A percentile compares a stretch with the other conserved stretches of the same genome.
phyloP scores from a whole-genome alignment of 1,140 invertebrate genomes.

The Rhynchophorus ferrugineus region DNA sequence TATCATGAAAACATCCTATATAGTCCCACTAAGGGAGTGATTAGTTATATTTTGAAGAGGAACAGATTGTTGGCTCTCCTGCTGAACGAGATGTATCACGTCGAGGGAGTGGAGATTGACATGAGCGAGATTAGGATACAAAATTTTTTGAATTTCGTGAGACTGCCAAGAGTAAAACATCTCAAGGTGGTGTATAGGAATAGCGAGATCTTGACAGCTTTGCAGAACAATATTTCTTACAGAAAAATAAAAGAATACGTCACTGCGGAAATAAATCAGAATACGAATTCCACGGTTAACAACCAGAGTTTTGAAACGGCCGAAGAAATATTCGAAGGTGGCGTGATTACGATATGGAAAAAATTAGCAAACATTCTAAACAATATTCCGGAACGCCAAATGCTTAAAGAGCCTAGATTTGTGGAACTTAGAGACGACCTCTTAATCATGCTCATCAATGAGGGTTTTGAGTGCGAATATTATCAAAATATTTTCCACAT shows the following conservation, averaged over 20 bases:
- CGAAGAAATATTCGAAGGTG: slow-evolving; percentile 39
- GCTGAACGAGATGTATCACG: slow-evolving; percentile 44
- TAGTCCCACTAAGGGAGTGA: slow-evolving; percentile 36
- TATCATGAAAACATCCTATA: slow-evolving; percentile 30
- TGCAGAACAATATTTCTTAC: slow-evolving; percentile 39
- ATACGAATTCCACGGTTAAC: slow-evolving; percentile 5
- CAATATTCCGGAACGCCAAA: slow-evolving; percentile 34
- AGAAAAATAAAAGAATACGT: slow-evolving; percentile 23
- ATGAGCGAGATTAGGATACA: slow-evolving; percentile 36
- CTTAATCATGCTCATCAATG: slow-evolving; percentile 29
- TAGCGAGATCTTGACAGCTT: slow-evolving; percentile 45
- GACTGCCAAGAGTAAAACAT: slow-evolving; percentile 39
- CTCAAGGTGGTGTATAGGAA: slow-evolving; percentile 43
- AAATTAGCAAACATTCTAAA: slow-evolving; percentile 30
- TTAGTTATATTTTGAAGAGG: slow-evolving; percentile 49
- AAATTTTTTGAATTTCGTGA: slow-evolving; percentile 42
- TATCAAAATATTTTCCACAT: slow-evolving; percentile 34
- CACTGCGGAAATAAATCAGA: slow-evolving; percentile 15
- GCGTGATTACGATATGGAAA: slow-evolving; percentile 31
- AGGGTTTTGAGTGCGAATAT: slow-evolving; percentile 27
- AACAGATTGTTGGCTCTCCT: slow-evolving; percentile 52
- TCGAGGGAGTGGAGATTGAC: slow-evolving; percentile 34
- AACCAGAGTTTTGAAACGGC: slow-evolving; percentile 30
- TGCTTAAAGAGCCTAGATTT: slow-evolving; percentile 24
- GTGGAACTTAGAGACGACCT: slow-evolving; percentile 28